Percentiles rank a stretch among this genome's conserved stretches.
Conservation (phyloP, 2,797 vertebrate genomes). For the Prionace glauca region DNA sequence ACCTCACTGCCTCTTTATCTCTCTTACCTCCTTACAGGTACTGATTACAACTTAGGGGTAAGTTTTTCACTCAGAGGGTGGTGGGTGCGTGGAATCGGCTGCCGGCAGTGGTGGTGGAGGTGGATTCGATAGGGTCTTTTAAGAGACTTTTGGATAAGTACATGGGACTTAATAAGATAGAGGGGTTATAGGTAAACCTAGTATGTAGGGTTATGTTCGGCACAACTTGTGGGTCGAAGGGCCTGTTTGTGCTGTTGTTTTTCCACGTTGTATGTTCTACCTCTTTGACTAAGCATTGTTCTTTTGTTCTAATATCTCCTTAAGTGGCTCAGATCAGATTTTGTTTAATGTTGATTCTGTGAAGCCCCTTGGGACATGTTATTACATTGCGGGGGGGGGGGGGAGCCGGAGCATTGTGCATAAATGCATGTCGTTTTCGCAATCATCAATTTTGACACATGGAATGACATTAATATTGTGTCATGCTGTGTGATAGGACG, state of each 20-base stretch:
- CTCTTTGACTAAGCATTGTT: background rate
- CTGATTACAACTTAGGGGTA: background rate
- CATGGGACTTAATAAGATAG: too few species aligned
- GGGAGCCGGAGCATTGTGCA: background rate
- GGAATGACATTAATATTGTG: background rate
- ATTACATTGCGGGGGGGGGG: background rate
- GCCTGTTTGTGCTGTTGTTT: too few species aligned
- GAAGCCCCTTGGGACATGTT: background rate
- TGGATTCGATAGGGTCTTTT: too few species aligned
- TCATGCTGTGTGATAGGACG: background rate
- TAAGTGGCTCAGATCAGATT: background rate
- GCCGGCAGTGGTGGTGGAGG: too few species aligned
- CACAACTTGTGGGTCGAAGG: too few species aligned
- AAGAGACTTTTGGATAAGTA: too few species aligned
- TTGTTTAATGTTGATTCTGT: background rate
- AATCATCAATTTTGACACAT: background rate
- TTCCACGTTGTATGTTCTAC: too few species aligned
- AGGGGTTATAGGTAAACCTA: too few species aligned
- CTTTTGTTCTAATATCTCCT: background rate
- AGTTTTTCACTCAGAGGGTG: too few species aligned
- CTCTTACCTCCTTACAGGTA: background rate
- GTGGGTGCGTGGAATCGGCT: too few species aligned
- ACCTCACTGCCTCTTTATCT: background rate
- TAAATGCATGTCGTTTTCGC: background rate
- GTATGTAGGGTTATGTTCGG: too few species aligned